Base-by-base conservation (phyloP, 2,113 vertebrate species). In the Dolichallabes microphthalmus region DNA sequence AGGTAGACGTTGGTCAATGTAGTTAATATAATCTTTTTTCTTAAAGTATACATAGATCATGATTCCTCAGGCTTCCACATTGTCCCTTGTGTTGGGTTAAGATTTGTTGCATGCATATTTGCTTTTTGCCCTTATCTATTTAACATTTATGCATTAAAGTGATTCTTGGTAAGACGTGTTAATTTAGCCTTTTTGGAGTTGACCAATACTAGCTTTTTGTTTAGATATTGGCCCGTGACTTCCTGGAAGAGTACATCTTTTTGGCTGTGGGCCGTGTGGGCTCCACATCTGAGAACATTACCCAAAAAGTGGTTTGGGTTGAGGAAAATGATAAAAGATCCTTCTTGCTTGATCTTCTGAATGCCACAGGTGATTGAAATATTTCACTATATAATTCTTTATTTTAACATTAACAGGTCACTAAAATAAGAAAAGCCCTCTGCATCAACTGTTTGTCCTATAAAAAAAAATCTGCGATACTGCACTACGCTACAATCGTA, bases 231-330 rank as follows among this genome's bases (percentile, higher is more conserved):
- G 98, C 98, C 89, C 97, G 98, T 82, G 98, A 99, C 89, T 99
- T 99, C 91, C 94, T 99, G 86, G 98, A 99, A 88, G 98, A 99
- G 69, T 99, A 99, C 82, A 99, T 99, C 82, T 99, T 99, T 89
- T 85, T 99, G 92, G 98, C 98, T 17, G 97, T 99, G 80, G 98
- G 98, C 8, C 95, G 98, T 90, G 98, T 99, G 77, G 98, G 98
- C 32, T 99, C 97, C 89, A 99, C 98, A 15, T 99, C 98, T 90
- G 98, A 99, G 89, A 99, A 99, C 84, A 99, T 99, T 79, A 99
- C 98, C 80, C 98, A 99, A 93, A 99, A 99, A 90, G 98, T 99
- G 64, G 98, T 99, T n/a, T 99, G 98, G 98, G 98, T 99, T 12
- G 98, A 99, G 85, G 98, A 99, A 0, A 77, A n/a, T 19, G 98